These are phyloP conservation scores for Phrynosoma platyrhinos DNA, from an alignment of 2,113 vertebrate genomes.

Conservation along the genomic window DNA sequence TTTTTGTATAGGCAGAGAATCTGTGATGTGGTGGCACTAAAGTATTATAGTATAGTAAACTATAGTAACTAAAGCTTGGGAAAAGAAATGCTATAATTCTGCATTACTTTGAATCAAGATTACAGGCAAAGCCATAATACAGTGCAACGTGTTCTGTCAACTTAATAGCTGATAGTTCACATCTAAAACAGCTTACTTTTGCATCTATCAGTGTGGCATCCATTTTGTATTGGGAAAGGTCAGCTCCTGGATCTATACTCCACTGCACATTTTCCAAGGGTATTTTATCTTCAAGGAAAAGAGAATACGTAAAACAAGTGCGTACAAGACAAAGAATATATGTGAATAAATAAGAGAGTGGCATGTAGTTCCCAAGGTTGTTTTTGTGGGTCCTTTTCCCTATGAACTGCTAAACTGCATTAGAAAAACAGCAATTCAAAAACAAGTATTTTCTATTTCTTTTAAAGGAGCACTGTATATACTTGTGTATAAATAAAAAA, in stretches of 20 bases:
- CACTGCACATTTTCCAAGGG: slow-evolving; percentile 84
- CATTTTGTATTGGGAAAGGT: slow-evolving; percentile 86
- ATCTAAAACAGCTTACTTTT: slow-evolving; percentile 75
- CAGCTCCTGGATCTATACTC: slow-evolving; percentile 91
- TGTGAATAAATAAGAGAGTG: too few relatives aligned
- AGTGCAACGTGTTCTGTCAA: not conserved
- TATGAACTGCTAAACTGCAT: too few relatives aligned
- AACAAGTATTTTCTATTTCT: too few relatives aligned
- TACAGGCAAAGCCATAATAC: not conserved
- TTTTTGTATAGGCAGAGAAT: not conserved
- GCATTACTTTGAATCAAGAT: slow-evolving; percentile 18
- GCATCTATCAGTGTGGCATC: slow-evolving; percentile 77
- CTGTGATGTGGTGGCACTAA: not conserved
- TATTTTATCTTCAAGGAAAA: slow-evolving; percentile 64
- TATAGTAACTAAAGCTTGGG: slow-evolving; percentile 2
- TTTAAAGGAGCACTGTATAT: too few relatives aligned
- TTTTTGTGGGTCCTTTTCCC: too few relatives aligned
- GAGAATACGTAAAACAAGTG: slow-evolving; percentile 28
- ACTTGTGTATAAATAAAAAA: too few relatives aligned
- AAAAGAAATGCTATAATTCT: not conserved
- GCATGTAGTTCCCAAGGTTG: not conserved
- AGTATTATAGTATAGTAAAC: not conserved
- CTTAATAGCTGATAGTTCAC: not conserved
- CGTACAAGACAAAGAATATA: too few relatives aligned
- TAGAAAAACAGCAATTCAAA: too few relatives aligned